Evolutionary conservation across 2,888 invertebrate genomes (phyloP), one percentile per base, ranked within the genome.

Genomic region (Drosophila basisetae): DNA sequence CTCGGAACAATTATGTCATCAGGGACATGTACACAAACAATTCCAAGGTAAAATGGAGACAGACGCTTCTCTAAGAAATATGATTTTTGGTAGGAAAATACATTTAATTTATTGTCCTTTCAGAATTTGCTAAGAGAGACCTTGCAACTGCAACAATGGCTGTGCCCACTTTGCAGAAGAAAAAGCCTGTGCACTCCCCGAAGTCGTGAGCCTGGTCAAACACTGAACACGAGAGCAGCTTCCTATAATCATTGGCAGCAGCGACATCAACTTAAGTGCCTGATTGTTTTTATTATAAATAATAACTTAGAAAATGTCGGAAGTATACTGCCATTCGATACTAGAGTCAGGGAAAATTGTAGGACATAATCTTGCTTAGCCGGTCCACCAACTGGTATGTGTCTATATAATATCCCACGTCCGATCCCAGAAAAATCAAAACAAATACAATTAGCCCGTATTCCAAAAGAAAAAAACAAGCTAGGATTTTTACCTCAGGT

Each of bases 201-300:
- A 56, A 56, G 56, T 25, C 56, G 13, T 56, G 39, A 56, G 39
- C 37, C 56, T 56, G 25, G 55, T 28, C 25, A 28, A 50, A 28
- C 28, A 6, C 50, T 50, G 28, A 35, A 28, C 25, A 35, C 25
- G 25, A 55, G 11, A 28, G 28, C 11, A 39, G 37, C 37, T 28
- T 56, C 28, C 25, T n/a, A 7, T 16, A n/a, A 25, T 35, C 22
- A 18, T 35, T 56, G 55, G 28, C 25, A 22, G 37, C 28, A 28
- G 55, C 13, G 25, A 37, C n/a, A 39, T 28, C 7, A 28, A 39
- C 37, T n/a, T 28, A 39, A 28, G 47, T 47, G 47, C 47, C 47
- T 37, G 33, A 25, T 35, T 55, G 22, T 28, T 37, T 16, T 35
- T 55, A 35, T 55, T 55, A 18, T 13, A 37, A 28, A 28, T n/a